Evolutionary conservation across 2,113 vertebrate genomes (phyloP).

Genomic region (Ictalurus furcatus): DNA sequence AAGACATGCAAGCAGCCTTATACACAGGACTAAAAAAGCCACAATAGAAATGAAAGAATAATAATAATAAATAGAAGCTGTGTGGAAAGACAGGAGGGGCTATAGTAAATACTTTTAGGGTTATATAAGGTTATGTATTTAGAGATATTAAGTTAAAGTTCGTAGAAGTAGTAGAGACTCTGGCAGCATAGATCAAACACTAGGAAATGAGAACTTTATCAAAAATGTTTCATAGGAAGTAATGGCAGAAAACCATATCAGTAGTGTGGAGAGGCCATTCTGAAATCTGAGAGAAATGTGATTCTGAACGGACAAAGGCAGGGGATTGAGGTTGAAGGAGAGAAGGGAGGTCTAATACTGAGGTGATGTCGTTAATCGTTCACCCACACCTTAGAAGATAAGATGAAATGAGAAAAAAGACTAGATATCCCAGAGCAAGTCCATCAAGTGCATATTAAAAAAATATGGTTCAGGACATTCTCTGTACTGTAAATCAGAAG

Average conservation of each 20-base stretch:
- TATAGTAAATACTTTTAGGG: not conserved
- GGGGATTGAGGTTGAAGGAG: not conserved
- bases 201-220: not conserved
- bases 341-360: constrained; percentile 27
- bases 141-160: not conserved
- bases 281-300: constrained; percentile 26
- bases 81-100: not conserved
- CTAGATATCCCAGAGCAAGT: constrained; percentile 14
- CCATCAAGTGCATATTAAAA: not conserved
- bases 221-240: constrained; percentile 1
- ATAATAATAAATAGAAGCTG: not conserved
- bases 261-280: not conserved
- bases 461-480: not conserved
- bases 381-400: constrained; percentile 11
- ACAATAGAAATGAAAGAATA: not conserved
- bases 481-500: constrained; percentile 22
- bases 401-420: constrained; percentile 14
- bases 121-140: not conserved
- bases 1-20: not conserved
- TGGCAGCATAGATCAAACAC: constrained; percentile 6
- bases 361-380: constrained; percentile 37
- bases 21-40: not conserved
- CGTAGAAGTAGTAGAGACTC: not conserved
- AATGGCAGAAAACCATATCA: constrained; percentile 12
- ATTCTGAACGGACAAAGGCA: constrained; percentile 30